These are phyloP conservation scores for Lysiphlebus fabarum DNA, from an alignment of 1,140 invertebrate genomes.

Conservation along the genomic window DNA sequence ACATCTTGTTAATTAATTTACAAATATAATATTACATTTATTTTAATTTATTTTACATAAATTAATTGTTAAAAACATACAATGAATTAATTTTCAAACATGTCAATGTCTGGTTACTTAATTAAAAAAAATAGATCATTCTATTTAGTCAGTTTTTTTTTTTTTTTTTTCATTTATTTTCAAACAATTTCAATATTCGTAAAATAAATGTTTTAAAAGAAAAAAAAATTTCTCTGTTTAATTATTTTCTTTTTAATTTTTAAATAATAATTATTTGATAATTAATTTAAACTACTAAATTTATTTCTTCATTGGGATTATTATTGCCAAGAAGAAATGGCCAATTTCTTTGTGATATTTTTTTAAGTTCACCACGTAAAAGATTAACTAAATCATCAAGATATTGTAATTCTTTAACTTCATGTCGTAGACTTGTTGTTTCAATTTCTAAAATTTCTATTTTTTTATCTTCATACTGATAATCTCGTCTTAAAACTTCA, in stretches of 20 bases:
- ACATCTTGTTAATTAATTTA: not conserved
- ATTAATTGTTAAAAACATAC: not conserved
- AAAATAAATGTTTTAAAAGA: not conserved
- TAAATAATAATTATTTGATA: not conserved
- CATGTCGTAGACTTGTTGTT: constrained; percentile 36
- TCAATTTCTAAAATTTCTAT: constrained; percentile 35
- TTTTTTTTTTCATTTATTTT: not conserved
- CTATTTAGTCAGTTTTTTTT: not conserved
- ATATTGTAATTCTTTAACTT: constrained; percentile 45
- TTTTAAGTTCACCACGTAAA: constrained; percentile 44
- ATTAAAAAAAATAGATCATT: not conserved
- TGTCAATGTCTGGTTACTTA: no score
- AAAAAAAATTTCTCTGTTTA: not conserved
- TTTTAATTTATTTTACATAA: not conserved
- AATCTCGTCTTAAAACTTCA: constrained; percentile 28
- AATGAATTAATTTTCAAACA: not conserved
- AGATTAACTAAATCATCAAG: constrained; percentile 49
- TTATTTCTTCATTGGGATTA: constrained; percentile 41
- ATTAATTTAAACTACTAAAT: constrained; percentile 48
- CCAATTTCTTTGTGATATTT: constrained; percentile 47
- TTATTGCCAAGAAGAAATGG: constrained; percentile 41
- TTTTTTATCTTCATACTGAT: constrained; percentile 42
- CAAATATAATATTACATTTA: not conserved
- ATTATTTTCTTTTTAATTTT: not conserved
- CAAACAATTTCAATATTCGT: not conserved